Conservation (phyloP, 2,888 invertebrate genomes). For the Cantharis rustica region DNA sequence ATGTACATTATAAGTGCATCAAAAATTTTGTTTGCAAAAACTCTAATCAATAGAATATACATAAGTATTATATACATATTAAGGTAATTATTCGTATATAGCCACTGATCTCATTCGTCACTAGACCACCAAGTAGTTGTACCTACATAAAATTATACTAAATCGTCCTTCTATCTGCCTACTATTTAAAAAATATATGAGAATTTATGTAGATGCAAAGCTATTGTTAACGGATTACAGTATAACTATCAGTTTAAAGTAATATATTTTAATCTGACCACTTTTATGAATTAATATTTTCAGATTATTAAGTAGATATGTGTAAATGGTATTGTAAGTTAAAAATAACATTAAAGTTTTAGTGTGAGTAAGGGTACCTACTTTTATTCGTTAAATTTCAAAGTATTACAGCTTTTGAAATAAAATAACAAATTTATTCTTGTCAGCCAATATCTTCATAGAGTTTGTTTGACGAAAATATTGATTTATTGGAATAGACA, state of each 20-base stretch:
- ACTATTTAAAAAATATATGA: constrained; percentile 53
- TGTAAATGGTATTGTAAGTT: background rate
- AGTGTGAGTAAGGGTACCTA: background rate
- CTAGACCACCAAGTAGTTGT: constrained; percentile 54
- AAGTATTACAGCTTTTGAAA: constrained; percentile 2
- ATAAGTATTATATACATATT: too few relatives aligned
- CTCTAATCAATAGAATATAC: too few relatives aligned
- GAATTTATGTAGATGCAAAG: constrained; percentile 53
- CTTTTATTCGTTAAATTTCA: background rate
- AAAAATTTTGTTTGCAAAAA: background rate
- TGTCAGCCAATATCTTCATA: constrained; percentile 27
- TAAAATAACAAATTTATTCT: constrained; percentile 36
- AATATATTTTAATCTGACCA: background rate
- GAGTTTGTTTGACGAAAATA: constrained; percentile 35
- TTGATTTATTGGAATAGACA: constrained; percentile 39
- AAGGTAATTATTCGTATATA: background rate
- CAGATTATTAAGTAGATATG: constrained; percentile 12
- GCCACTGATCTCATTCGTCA: constrained; percentile 51
- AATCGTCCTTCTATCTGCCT: constrained; percentile 52
- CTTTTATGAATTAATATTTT: background rate
- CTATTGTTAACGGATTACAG: constrained; percentile 55
- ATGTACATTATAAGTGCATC: too few relatives aligned
- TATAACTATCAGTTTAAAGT: constrained; percentile 52
- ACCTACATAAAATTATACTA: constrained; percentile 55
- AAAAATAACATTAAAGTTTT: background rate